These are phyloP conservation scores for Anarsia innoxiella DNA, from an alignment of 2,888 invertebrate genomes.

Conservation along the genomic window DNA sequence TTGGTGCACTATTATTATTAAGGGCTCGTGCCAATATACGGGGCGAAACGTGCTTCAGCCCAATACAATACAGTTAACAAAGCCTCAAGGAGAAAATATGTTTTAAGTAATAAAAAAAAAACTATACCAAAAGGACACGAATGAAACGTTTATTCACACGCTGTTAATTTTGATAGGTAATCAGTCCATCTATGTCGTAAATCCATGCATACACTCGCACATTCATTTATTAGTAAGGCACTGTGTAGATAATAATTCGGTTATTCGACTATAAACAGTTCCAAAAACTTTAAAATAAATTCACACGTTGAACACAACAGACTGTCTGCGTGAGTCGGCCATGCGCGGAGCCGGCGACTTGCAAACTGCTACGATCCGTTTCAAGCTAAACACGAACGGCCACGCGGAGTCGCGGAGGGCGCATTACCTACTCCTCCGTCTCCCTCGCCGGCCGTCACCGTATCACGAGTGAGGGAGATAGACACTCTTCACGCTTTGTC, in stretches of 20 bases:
- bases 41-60: conserved; percentile 48
- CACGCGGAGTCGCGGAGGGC: conserved; percentile 66
- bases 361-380: conserved; percentile 69
- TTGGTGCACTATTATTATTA: conserved; percentile 73
- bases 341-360: conserved; percentile 69
- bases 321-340: conserved; percentile 61
- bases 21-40: conserved; percentile 70
- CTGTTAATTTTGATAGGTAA: conserved; percentile 44
- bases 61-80: conserved; percentile 52
- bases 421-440: conserved; percentile 63
- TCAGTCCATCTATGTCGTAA: conserved; percentile 40
- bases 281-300: conserved; percentile 48
- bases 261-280: conserved; percentile 37
- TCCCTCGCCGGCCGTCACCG: conserved; percentile 50
- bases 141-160: conserved; percentile 52
- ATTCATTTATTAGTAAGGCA: conserved; percentile 66
- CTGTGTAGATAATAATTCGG: conserved; percentile 48
- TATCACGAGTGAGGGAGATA: conserved; percentile 45
- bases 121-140: conserved; percentile 70
- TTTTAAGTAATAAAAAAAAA: conserved; percentile 25
- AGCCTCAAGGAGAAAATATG: conserved; percentile 31
- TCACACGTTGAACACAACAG: conserved; percentile 60
- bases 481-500: conserved; percentile 37
- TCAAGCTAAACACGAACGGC: conserved; percentile 62
- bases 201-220: conserved; percentile 68